Base-by-base conservation (phyloP, 2,888 invertebrate genomes). In the Diarsia mendica region DNA sequence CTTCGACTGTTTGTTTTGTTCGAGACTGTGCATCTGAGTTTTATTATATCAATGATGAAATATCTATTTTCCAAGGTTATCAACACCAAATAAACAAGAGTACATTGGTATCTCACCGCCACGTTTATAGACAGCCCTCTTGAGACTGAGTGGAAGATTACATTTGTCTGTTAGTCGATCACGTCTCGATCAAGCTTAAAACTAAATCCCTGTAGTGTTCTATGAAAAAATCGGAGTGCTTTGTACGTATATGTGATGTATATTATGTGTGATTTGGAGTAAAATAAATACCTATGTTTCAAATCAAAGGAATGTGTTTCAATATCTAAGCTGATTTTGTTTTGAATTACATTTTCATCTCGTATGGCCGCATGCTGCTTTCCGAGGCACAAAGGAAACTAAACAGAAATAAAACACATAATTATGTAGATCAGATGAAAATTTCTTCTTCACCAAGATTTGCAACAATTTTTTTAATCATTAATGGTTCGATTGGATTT, bases 131-230 rank as follows among this genome's bases (percentile, higher is more conserved):
- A 64, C 63, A 60, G 39, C 39, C 1, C 73, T 23, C 73, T 33
- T 53, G 80, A 64, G 73, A 72, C 28, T 23, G 33, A 44, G 33
- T 18, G n/a, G 44, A 48, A 79, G 51, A 83, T 83, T 79, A 69
- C 73, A 44, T 79, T 83, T 73, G 23, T 60, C 48, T 79, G 68
- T 70, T 67, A 69, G 33, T 79, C 79, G 69, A 83, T 67, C 83
- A 78, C 48, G 48, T 70, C 20, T 63, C 13, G 13, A 33, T n/a
- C 10, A 70, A 67, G 13, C 64, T 76, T 60, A 33, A 67, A 64
- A 33, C 51, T 46, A 46, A 68, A 64, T 68, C 77, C 33, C 64
- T 48, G 13, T 18, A 58, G 72, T 11, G 10, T 15, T 51, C 20
- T 48, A 5, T 13, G 13, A 66, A 67, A 33, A 33, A 58, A 44